Conservation (phyloP, 2,113 vertebrate species). For the Tetraodon nigroviridis region DNA sequence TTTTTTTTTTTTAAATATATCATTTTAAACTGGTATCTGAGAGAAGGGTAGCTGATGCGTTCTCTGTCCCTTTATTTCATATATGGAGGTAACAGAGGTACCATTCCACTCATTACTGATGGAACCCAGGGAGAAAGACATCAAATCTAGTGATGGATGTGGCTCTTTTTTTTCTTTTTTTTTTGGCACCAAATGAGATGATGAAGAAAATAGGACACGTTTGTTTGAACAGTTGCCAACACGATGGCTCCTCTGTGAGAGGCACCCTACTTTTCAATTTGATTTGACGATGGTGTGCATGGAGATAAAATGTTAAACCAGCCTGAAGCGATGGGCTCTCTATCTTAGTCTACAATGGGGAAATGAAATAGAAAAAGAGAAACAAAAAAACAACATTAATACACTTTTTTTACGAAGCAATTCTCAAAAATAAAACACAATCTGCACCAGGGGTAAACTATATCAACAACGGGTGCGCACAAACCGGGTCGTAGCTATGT, state of each 20-base stretch:
- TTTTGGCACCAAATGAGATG: not conserved
- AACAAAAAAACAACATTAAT: slow-evolving; percentile 15
- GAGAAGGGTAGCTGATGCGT: not conserved
- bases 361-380: slow-evolving; percentile 1
- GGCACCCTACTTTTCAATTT: slow-evolving; percentile 18
- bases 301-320: slow-evolving; percentile 12
- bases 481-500: no score
- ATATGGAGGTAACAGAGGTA: slow-evolving; percentile 22
- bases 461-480: no score
- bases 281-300: slow-evolving; percentile 12
- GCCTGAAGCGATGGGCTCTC: slow-evolving; percentile 13
- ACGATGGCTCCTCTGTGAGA: slow-evolving; percentile 8
- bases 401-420: not conserved
- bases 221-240: slow-evolving; percentile 29
- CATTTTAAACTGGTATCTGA: not conserved
- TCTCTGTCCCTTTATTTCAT: slow-evolving; percentile 6
- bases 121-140: not conserved
- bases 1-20: no score
- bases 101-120: not conserved
- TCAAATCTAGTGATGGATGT: not conserved
- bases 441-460: no score
- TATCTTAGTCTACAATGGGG: slow-evolving; percentile 9
- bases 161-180: not conserved
- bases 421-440: not conserved
- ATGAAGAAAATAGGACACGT: slow-evolving; percentile 26